Evolutionary conservation across 2,888 invertebrate genomes (phyloP).

Genomic region (Parnassius apollo): DNA sequence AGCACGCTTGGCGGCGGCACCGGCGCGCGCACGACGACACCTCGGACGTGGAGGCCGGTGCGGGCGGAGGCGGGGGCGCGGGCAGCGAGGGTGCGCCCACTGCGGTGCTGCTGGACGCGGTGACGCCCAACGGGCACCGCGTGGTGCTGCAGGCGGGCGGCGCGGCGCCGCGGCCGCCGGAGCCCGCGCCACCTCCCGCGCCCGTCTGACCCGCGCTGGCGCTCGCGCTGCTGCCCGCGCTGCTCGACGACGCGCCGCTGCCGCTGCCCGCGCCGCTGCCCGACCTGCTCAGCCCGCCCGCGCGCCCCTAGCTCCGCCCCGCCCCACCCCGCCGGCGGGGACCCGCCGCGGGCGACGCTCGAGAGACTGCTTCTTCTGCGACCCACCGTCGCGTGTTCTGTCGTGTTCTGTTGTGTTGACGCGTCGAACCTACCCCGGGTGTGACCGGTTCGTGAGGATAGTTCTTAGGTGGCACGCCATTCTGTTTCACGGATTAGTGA

Average conservation of each 20-base stretch:
- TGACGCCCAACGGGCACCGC: slow-evolving; percentile 91
- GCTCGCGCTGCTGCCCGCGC: slow-evolving; percentile 78
- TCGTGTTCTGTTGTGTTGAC: slow-evolving; percentile 53
- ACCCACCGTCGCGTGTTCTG: slow-evolving; percentile 67
- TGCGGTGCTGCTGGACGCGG: slow-evolving; percentile 91
- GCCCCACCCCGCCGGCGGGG: background rate
- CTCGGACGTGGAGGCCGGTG: slow-evolving; percentile 61
- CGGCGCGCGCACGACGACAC: slow-evolving; percentile 83
- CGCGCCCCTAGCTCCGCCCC: slow-evolving; percentile 72
- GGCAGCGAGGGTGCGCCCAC: slow-evolving; percentile 86
- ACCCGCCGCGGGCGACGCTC: slow-evolving; percentile 70
- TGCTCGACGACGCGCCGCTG: slow-evolving; percentile 75
- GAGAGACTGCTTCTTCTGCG: slow-evolving; percentile 75
- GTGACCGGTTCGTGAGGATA: slow-evolving; percentile 58
- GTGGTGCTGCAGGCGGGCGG: slow-evolving; percentile 95
- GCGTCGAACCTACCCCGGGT: slow-evolving; percentile 56
- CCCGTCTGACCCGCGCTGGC: slow-evolving; percentile 80
- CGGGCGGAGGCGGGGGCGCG: slow-evolving; percentile 68
- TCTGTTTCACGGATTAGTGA: slow-evolving; percentile 67
- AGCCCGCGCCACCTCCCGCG: slow-evolving; percentile 88
- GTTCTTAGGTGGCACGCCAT: slow-evolving; percentile 65
- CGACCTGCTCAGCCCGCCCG: slow-evolving; percentile 76
- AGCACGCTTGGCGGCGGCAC: slow-evolving; percentile 96
- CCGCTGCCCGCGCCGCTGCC: slow-evolving; percentile 77
- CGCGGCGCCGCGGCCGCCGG: slow-evolving; percentile 94